Percentiles rank a stretch among this genome's conserved stretches.
These are phyloP conservation scores for Geophilus truncorum DNA, from an alignment of 2,888 invertebrate species.

Conservation along the genomic window DNA sequence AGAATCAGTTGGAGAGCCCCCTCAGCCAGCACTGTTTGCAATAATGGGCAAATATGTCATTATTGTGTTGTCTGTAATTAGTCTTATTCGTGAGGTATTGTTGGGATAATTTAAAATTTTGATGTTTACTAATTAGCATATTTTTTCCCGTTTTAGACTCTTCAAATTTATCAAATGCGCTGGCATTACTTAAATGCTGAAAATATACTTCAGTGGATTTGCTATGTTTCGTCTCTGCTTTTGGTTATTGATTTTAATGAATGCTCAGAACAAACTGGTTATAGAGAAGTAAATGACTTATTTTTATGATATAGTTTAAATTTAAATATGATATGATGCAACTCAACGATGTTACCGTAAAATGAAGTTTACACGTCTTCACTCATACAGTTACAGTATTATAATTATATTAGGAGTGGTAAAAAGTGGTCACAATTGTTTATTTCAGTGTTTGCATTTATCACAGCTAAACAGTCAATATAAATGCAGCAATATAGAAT, in stretches of 20 bases:
- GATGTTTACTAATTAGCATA: background rate
- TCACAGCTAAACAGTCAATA: no score
- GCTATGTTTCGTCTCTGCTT: slow-evolving; percentile 50
- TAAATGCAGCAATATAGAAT: no score
- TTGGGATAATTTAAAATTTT: background rate
- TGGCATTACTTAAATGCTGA: slow-evolving; percentile 51
- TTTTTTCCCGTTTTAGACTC: slow-evolving; percentile 43
- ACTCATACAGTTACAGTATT: no score
- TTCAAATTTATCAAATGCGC: slow-evolving; percentile 50
- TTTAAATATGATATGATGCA: no score
- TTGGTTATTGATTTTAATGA: slow-evolving; percentile 50
- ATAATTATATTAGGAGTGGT: no score
- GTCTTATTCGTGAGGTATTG: slow-evolving; percentile 51
- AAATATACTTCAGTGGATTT: slow-evolving; percentile 53
- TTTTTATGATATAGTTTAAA: no score
- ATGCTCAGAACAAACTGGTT: slow-evolving; percentile 48
- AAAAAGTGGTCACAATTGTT: no score
- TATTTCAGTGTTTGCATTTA: no score
- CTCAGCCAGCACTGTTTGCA: background rate
- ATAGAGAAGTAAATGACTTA: slow-evolving; percentile 48
- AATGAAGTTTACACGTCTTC: no score
- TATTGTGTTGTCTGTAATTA: slow-evolving; percentile 48
- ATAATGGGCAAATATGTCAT: slow-evolving; percentile 42
- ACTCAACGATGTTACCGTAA: no score
- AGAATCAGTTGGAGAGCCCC: background rate